Evolutionary conservation across 2,113 vertebrate genomes (phyloP).

Genomic region (Chloropsis cyanopogon): DNA sequence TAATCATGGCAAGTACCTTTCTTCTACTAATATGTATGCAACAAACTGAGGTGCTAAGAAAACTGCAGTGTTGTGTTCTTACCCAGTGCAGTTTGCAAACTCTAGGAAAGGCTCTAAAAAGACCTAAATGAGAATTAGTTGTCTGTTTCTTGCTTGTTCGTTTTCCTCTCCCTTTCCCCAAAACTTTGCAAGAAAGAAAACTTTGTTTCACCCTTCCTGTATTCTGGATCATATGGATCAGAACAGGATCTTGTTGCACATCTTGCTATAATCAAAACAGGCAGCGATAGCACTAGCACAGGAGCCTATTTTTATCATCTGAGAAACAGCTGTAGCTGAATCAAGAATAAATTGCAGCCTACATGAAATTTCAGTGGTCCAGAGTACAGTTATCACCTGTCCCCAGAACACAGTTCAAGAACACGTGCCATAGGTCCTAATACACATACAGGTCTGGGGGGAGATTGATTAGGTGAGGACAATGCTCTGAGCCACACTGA

Average conservation of each 20-base stretch:
- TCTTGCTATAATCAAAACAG: not conserved
- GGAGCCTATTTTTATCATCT: constrained; percentile 30
- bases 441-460: not conserved
- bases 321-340: constrained; percentile 45
- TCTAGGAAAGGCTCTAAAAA: not conserved
- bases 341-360: not conserved
- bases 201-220: not conserved
- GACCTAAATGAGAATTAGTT: not conserved
- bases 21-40: not conserved
- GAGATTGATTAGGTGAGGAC: not conserved
- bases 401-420: not conserved
- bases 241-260: not conserved
- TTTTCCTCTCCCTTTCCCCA: not conserved
- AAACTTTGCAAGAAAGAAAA: not conserved
- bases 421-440: not conserved
- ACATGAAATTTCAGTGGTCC: constrained; percentile 25
- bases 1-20: not conserved
- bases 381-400: not conserved
- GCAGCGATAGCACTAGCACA: not conserved
- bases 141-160: not conserved
- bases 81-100: not conserved
- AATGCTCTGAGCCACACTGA: not conserved
- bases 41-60: not conserved
- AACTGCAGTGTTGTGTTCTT: not conserved
- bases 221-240: not conserved